These are phyloP conservation scores for Aporrectodea caliginosa DNA, from an alignment of 1,140 invertebrate species.

Conservation along the genomic window DNA sequence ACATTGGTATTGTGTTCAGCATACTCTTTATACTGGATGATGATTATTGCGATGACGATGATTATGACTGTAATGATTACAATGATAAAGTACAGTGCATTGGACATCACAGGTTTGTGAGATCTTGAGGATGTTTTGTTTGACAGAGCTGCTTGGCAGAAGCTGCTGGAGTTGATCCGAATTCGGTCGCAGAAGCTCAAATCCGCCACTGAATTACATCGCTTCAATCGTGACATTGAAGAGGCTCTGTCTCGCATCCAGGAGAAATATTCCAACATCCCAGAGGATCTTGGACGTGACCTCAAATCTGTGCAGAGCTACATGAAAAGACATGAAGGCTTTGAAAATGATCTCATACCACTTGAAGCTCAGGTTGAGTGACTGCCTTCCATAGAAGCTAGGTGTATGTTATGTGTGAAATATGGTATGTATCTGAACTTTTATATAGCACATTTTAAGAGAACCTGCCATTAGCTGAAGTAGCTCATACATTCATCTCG, in stretches of 20 bases:
- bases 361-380: constrained; percentile 84
- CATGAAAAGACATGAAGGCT: constrained; percentile 82
- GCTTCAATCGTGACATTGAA: constrained; percentile 91
- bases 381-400: too few species aligned
- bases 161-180: constrained; percentile 77
- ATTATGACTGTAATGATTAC: too few species aligned
- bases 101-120: too few species aligned
- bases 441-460: too few species aligned
- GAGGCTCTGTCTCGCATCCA: constrained; percentile 83
- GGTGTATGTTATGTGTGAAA: too few species aligned
- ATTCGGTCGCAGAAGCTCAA: constrained; percentile 77
- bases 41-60: too few species aligned
- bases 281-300: constrained; percentile 80
- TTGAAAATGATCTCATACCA: constrained; percentile 90
- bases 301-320: constrained; percentile 79
- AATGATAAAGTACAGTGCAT: too few species aligned
- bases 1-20: too few species aligned
- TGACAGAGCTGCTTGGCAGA: constrained; percentile 76
- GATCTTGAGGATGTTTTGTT: neutral
- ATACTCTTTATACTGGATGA: too few species aligned
- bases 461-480: too few species aligned
- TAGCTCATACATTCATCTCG: too few species aligned
- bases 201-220: constrained; percentile 91
- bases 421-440: too few species aligned
- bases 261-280: constrained; percentile 77